Base-by-base conservation (phyloP, 2,888 invertebrate genomes). In the Lagria hirta region DNA sequence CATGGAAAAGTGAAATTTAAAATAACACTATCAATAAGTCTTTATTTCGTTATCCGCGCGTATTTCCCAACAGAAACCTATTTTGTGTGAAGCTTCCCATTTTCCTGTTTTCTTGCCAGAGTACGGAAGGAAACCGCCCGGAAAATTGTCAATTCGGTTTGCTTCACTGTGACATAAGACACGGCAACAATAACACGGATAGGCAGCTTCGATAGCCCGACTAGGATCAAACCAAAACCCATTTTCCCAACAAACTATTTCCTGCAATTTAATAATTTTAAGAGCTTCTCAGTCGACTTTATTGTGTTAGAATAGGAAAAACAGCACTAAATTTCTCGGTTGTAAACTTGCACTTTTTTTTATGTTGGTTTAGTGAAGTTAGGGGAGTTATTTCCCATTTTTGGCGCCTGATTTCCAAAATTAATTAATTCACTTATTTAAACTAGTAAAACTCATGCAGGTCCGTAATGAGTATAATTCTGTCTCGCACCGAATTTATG, bases 101-200 rank as follows among this genome's bases (percentile, higher is more conserved):
- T 65, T 66, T 63, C n/a, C 64, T 60, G 61, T 61, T 58, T 62
- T 61, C 61, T 55, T 59, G 52, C 48, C 53, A 47, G 50, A 48
- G 52, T 50, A 75, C 75, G 75, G 74, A 74, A 76, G 75, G 77
- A 80, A 81, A 80, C 80, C 78, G 76, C 73, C 77, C 79, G 81
- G 79, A 81, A 81, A 81, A 81, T 81, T 81, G 80, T 73, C 81
- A 80, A 80, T 81, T 80, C 76, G 77, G 62, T 62, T 61, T 62
- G 61, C 61, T 56, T 54, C 61, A 54, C 53, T 57, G 60, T 64
- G 62, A 63, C 65, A 64, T 62, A 47, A 63, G 65, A 64, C 64
- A 65, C 64, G 63, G 62, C 61, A 65, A 67, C 66, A 67, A 65
- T 67, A 65, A 64, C 61, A 57, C 55, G 60, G 64, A 66, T 64